A percentile compares a stretch with the other conserved stretches of the same genome.
Conservation (phyloP, 2,888 invertebrate species). For the Aphidoletes aphidimyza region DNA sequence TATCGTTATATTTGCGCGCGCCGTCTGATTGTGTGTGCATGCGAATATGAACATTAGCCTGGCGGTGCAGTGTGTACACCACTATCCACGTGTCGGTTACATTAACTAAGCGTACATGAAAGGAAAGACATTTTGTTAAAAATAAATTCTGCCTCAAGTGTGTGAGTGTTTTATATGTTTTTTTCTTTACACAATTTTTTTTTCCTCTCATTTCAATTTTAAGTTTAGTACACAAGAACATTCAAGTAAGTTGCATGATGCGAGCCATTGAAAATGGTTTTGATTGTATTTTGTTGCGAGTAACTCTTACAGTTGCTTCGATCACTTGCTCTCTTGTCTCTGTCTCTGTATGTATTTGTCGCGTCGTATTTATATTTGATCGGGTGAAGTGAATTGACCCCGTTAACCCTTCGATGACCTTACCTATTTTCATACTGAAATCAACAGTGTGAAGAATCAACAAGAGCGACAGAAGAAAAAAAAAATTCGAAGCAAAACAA, state of each 20-base stretch:
- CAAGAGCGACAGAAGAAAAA: slow-evolving; percentile 18
- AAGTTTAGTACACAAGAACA: neutral
- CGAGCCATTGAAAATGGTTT: neutral
- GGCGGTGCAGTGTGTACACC: slow-evolving; percentile 5
- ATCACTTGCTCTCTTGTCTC: too few relatives aligned
- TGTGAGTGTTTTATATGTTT: neutral
- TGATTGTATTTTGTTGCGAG: neutral
- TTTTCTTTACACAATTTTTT: slow-evolving; percentile 4
- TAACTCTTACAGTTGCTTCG: too few relatives aligned
- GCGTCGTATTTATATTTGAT: slow-evolving; percentile 13
- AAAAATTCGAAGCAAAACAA: slow-evolving; percentile 9
- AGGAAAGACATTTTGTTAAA: slow-evolving; percentile 51
- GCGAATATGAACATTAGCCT: slow-evolving; percentile 25
- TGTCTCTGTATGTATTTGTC: slow-evolving; percentile 19
- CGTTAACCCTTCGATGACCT: slow-evolving; percentile 55
- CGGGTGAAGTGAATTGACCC: slow-evolving; percentile 55
- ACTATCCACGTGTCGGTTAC: slow-evolving; percentile 34
- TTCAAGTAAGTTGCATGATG: slow-evolving; percentile 14
- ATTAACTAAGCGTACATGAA: slow-evolving; percentile 9
- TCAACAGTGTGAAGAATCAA: slow-evolving; percentile 47
- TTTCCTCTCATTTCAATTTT: neutral
- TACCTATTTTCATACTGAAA: slow-evolving; percentile 52
- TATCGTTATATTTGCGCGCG: slow-evolving; percentile 13
- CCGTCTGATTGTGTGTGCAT: slow-evolving; percentile 1
- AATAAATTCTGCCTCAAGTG: slow-evolving; percentile 27